These are phyloP conservation scores for Zonitis immaculata DNA, from an alignment of 2,888 invertebrate species.

Conservation along the genomic window DNA sequence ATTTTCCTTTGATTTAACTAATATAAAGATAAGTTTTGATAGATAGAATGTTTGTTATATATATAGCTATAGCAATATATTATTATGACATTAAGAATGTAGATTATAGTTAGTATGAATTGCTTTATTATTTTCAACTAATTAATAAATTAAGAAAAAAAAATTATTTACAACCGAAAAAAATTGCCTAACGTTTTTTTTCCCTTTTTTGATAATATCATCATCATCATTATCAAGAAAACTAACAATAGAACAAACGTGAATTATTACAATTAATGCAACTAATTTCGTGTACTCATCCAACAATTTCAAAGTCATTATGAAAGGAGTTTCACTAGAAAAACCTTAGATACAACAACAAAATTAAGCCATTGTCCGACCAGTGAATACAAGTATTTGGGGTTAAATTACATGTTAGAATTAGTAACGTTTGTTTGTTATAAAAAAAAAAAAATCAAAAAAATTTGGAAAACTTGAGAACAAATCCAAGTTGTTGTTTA, in stretches of 20 bases:
- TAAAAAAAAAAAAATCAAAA: not conserved
- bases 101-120: constrained; percentile 4
- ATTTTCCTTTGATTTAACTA: too few relatives aligned
- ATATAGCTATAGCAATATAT: not conserved
- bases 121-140: not conserved
- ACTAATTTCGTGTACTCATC: constrained; percentile 15
- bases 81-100: constrained; percentile 3
- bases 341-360: not conserved
- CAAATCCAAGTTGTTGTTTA: not conserved
- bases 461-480: not conserved
- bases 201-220: constrained; percentile 1
- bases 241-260: constrained; percentile 7
- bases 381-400: not conserved
- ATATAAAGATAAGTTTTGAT: too few relatives aligned
- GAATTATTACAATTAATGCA: constrained; percentile 13
- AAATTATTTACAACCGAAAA: too few relatives aligned
- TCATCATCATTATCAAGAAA: not conserved
- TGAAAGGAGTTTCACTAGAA: constrained; percentile 1
- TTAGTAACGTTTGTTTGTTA: not conserved
- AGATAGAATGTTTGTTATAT: not conserved
- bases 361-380: not conserved
- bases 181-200: too few relatives aligned
- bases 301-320: constrained; percentile 14
- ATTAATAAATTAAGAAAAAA: constrained; percentile 2
- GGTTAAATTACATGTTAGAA: constrained; percentile 1